Evolutionary conservation across 2,797 vertebrate species (phyloP).

Genomic region (Typhlichthys eigenmanni): DNA sequence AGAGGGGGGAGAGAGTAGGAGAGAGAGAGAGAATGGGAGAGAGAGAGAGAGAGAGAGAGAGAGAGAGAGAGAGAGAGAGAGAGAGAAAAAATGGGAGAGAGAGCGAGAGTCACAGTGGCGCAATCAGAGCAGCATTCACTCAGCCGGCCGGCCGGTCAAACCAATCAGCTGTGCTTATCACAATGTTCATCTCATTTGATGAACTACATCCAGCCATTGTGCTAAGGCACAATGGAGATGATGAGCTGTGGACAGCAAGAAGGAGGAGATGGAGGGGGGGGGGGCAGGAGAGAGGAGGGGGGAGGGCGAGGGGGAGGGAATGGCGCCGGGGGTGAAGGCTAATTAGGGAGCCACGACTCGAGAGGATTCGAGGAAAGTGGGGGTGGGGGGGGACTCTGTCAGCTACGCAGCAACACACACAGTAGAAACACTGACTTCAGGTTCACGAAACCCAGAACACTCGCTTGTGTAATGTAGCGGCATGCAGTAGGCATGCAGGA

Average conservation of each 20-base stretch:
- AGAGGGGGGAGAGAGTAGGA: background rate
- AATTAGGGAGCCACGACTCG: conserved; percentile 47
- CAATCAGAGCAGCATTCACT: conserved; percentile 74
- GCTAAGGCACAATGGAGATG: conserved; percentile 88
- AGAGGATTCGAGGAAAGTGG: conserved; percentile 55
- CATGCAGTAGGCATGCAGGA: conserved; percentile 34
- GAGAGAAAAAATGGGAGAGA: conserved; percentile 4
- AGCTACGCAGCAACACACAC: conserved; percentile 34
- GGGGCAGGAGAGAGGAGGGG: conserved; percentile 69
- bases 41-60: background rate
- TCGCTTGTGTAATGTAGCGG: conserved; percentile 3
- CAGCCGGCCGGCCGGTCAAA: conserved; percentile 56
- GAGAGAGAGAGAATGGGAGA: background rate
- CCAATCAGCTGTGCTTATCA: conserved; percentile 65
- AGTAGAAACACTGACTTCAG: background rate
- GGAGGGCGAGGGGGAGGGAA: conserved; percentile 39
- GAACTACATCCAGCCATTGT: conserved; percentile 82
- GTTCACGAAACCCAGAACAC: conserved; percentile 62
- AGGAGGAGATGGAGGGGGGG: conserved; percentile 58
- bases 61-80: conserved; percentile 7
- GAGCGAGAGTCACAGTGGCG: conserved; percentile 41
- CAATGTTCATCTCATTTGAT: conserved; percentile 71
- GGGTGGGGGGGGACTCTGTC: conserved; percentile 47
- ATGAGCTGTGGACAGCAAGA: conserved; percentile 84
- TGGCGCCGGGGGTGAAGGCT: conserved; percentile 46